Evolutionary conservation across 2,797 vertebrate genomes (phyloP).

Genomic region (Sarcophilus harrisii): DNA sequence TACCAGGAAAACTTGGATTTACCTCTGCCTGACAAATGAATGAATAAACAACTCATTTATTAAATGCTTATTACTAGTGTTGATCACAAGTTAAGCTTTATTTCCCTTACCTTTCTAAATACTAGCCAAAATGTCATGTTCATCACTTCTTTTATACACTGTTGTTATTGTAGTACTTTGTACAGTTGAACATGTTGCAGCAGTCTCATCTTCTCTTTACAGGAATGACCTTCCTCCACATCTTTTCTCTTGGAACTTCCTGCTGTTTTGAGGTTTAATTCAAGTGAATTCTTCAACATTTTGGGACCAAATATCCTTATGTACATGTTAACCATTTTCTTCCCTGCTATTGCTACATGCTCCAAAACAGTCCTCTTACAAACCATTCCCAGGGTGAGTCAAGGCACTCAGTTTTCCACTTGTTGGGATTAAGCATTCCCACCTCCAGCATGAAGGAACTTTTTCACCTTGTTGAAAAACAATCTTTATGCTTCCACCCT

Average conservation of each 20-base stretch:
- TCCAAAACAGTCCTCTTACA: background rate
- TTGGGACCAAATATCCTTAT: background rate
- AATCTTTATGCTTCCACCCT: background rate
- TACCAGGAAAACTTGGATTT: background rate
- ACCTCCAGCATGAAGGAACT: background rate
- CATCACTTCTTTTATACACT: background rate
- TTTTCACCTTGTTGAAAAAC: background rate
- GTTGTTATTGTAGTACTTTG: background rate
- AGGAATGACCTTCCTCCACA: background rate
- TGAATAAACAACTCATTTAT: background rate
- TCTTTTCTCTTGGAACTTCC: background rate
- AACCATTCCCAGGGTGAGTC: background rate
- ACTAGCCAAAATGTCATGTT: background rate
- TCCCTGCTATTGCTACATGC: background rate
- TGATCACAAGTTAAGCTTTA: background rate
- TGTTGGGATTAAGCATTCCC: background rate
- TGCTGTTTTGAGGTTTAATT: background rate
- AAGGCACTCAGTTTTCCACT: background rate
- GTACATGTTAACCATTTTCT: background rate
- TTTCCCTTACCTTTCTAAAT: background rate
- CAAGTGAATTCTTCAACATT: background rate
- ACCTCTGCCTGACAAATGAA: background rate
- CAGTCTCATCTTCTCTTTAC: background rate
- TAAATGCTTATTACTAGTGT: background rate
- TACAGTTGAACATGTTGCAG: rapidly evolving